Evolutionary conservation across 2,888 invertebrate genomes (phyloP), one percentile per base, ranked within the genome.

Genomic region (Nephrotoma appendiculata): DNA sequence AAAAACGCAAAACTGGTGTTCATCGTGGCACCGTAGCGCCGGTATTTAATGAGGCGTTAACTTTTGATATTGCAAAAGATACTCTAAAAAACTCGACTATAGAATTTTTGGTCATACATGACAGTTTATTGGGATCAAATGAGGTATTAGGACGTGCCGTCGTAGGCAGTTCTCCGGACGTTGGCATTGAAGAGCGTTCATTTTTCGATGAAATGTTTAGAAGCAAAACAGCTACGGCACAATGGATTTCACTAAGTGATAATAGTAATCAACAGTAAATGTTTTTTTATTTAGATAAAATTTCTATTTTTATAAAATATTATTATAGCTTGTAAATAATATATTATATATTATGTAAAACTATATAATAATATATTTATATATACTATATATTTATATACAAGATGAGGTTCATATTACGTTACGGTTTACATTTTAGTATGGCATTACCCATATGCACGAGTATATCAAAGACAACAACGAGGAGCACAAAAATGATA

Each of bases 1-100:
- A 98, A 92, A 98, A 98, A 92, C 96, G 97, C 91, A 98, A 98
- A 91, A 98, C 98, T 0, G 95, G 96, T 0, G 97, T 98, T 0
- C 96, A 97, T 91, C 95, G 96, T 90, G 96, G 96, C 89, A 97
- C 96, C 0, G 92, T 98, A 0, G 95, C 94, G 90, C 98, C 98
- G 0, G 95, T 98, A 0, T 98, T 97, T 92, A 98, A 98, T 90
- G 98, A 98, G 91, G 97, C 98, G 0, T 92, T 98, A 88, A 97
- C 98, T 9, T 98, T 98, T 90, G 98, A 98, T 90, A 95, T 98
- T 12, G 96, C 97, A 90, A 93, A 92, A 87, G 94, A 94, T 83
- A 91, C 91, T 86, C 90, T 95, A 15, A 92, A 93, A 87, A 92
- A 92, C 88, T 92, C 93, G 87, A 90, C 92, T 41, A 90, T 95